Evolutionary conservation across 1,140 invertebrate species (phyloP).

Genomic region (Saccostrea echinata): DNA sequence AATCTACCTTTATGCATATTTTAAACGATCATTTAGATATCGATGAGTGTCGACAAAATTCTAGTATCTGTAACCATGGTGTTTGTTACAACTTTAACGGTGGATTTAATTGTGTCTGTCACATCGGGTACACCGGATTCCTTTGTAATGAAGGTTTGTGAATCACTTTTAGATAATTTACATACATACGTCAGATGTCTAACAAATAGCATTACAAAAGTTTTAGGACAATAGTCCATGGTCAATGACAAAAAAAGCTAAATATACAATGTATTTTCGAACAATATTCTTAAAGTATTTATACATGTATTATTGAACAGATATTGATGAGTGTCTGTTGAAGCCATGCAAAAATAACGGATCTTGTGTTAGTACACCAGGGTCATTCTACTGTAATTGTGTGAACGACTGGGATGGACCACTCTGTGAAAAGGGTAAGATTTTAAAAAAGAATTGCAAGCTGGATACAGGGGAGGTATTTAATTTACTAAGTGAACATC

Average conservation of each 20-base stretch:
- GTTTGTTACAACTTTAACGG: slow-evolving; percentile 11
- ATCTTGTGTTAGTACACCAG: slow-evolving; percentile 19
- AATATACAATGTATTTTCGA: too few relatives aligned
- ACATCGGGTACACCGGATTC: neutral
- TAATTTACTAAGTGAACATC: too few relatives aligned
- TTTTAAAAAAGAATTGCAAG: too few relatives aligned
- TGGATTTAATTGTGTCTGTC: slow-evolving; percentile 11
- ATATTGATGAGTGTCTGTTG: neutral
- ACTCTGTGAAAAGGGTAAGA: slow-evolving; percentile 29
- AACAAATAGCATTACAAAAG: too few relatives aligned
- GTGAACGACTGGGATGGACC: neutral
- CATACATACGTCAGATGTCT: too few relatives aligned
- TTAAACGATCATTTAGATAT: neutral
- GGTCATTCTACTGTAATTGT: slow-evolving; percentile 24
- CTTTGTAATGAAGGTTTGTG: slow-evolving; percentile 1
- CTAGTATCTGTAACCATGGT: neutral
- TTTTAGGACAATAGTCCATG: too few relatives aligned
- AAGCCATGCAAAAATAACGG: slow-evolving; percentile 22
- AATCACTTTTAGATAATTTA: too few relatives aligned
- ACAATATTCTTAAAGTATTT: too few relatives aligned
- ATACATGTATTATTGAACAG: neutral
- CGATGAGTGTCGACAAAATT: neutral
- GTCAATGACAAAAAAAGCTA: too few relatives aligned
- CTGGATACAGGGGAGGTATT: too few relatives aligned
- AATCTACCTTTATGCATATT: too few relatives aligned